Base-by-base conservation (phyloP, 1,140 invertebrate genomes). In the Delia radicum region DNA sequence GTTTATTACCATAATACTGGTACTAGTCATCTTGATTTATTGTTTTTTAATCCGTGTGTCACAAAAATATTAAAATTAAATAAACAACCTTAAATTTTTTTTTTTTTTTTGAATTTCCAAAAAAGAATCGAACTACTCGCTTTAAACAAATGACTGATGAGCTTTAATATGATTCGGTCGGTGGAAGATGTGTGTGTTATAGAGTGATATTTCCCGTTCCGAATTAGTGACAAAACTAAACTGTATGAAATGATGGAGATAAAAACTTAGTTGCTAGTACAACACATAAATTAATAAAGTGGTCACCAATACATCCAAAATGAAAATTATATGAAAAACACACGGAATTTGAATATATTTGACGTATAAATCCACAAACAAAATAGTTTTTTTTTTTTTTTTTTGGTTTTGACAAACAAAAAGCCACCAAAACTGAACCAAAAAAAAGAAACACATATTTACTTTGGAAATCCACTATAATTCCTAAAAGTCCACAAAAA, bases 401-500 rank as follows among this genome's bases (percentile, higher is more conserved):
- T 55, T 55, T 21, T 5, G 18, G n/a, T 55, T 18, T 18, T 55
- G 48, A 55, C 48, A 46, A 13, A 46, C 42, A 46, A 13, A 46
- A 46, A n/a, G 42, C 7, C 15, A 65, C 65, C n/a, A 21, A 13
- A 24, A 69, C n/a, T 33, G 3, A 21, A 8, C 8, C 63, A 65
- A 21, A 33, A 31, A 5, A 69, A 31, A 33, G 18, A 33, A 33
- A 26, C 15, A 29, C 27, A 76, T 73, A 74, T 78, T 78, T 78
- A 67, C 69, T 77, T 79, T 78, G 76, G 75, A 77, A 82, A 82
- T 79, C 80, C 75, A 81, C 81, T 82, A 82, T 81, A 82, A 82
- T 21, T 55, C 31, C 48, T 7, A 55, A 55, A 55, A 55, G n/a
- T 55, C 48, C 48, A 55, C 18, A 21, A 6, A 21, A 15, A 21